Evolutionary conservation across 2,888 invertebrate species (phyloP).

Genomic region (Hypselothyrea guttata): DNA sequence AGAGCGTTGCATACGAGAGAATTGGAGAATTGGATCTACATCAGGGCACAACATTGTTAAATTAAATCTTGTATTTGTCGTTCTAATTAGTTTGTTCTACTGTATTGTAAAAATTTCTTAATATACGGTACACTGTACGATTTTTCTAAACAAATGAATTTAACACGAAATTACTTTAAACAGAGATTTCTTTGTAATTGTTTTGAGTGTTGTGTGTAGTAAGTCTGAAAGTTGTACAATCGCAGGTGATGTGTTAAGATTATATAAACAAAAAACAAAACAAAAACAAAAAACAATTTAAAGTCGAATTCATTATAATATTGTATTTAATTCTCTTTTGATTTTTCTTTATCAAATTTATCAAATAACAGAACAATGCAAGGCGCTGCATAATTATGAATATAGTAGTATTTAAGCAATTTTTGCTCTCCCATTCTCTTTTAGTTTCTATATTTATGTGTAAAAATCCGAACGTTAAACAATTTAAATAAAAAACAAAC

Average conservation of each 20-base stretch:
- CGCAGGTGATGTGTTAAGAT: conserved; percentile 17
- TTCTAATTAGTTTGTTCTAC: conserved; percentile 9
- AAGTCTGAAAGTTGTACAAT: conserved; percentile 25
- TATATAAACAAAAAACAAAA: conserved; percentile 6
- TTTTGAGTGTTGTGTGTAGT: conserved; percentile 43
- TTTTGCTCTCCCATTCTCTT: conserved; percentile 67
- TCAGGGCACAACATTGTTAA: too few relatives aligned
- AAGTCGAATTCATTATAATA: conserved; percentile 26
- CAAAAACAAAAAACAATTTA: conserved; percentile 10
- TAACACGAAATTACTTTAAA: conserved; percentile 28
- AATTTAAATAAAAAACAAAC: conserved; percentile 54
- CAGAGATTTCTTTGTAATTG: conserved; percentile 39
- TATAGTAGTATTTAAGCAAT: conserved; percentile 56
- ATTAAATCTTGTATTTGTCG: neutral
- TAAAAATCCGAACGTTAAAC: conserved; percentile 60
- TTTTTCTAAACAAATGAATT: conserved; percentile 26
- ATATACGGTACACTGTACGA: conserved; percentile 20
- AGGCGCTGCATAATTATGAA: conserved; percentile 35
- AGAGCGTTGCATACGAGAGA: too few relatives aligned
- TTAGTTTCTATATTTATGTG: conserved; percentile 64
- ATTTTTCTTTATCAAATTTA: conserved; percentile 36
- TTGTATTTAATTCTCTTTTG: conserved; percentile 30
- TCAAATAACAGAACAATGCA: conserved; percentile 26
- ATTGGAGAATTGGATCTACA: too few relatives aligned
- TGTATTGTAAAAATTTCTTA: conserved; percentile 21